Percentiles rank a stretch among this genome's conserved stretches.
phyloP scores from a whole-genome alignment of 2,888 invertebrate genomes.

The Oeneis ivallda region DNA sequence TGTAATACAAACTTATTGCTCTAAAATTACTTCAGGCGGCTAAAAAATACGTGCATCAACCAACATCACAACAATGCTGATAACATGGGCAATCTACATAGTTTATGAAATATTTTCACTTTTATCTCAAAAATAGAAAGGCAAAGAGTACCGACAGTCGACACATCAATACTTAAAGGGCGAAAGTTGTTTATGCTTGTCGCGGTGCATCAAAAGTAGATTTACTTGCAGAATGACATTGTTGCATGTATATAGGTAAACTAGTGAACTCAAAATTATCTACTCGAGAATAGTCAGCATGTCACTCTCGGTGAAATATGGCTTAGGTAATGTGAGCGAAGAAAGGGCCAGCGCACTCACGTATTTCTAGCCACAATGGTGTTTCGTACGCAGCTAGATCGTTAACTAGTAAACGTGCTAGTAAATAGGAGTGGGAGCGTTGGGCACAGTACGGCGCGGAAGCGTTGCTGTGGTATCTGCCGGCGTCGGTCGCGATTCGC shows the following conservation, averaged over 20 bases:
- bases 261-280: slow-evolving; percentile 42
- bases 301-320: slow-evolving; percentile 46
- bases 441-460: slow-evolving; percentile 75
- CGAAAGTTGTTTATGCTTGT: slow-evolving; percentile 41
- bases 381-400: slow-evolving; percentile 57
- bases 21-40: slow-evolving; percentile 2
- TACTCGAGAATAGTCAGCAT: slow-evolving; percentile 43
- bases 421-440: slow-evolving; percentile 64
- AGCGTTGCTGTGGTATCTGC: slow-evolving; percentile 68
- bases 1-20: slow-evolving; percentile 1
- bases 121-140: slow-evolving; percentile 15
- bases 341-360: slow-evolving; percentile 43
- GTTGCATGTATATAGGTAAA: slow-evolving; percentile 39
- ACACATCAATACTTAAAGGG: slow-evolving; percentile 32
- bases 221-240: slow-evolving; percentile 38
- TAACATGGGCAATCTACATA: no score
- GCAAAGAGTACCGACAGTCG: background rate
- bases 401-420: slow-evolving; percentile 72
- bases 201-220: slow-evolving; percentile 40
- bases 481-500: slow-evolving; percentile 55
- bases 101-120: no score
- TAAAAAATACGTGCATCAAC: no score
- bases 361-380: slow-evolving; percentile 50
- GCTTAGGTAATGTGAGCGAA: slow-evolving; percentile 42
- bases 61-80: no score